phyloP scores from a whole-genome alignment of 1,140 invertebrate genomes.

The Gonioctena quinquepunctata region DNA sequence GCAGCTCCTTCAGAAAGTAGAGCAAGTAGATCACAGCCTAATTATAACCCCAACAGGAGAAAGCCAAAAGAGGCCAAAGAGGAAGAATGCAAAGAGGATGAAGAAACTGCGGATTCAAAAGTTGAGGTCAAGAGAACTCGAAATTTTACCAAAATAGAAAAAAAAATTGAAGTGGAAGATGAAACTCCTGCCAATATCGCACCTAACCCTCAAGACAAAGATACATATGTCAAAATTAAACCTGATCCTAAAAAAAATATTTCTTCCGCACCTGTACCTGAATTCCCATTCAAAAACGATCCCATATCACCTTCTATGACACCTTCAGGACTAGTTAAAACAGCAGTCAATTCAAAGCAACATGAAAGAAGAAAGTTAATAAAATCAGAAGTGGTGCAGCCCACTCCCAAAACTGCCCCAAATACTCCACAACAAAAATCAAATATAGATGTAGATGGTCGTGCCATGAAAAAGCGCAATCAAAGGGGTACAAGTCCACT shows the following conservation, averaged over 20 bases:
- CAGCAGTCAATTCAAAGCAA: constrained; percentile 67
- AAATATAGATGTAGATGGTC: constrained; percentile 31
- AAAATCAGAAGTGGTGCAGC: constrained; percentile 44
- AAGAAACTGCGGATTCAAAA: neutral
- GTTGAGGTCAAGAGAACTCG: constrained; percentile 7
- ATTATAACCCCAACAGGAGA: constrained; percentile 60
- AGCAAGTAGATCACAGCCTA: constrained; percentile 55
- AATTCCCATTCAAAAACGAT: constrained; percentile 10
- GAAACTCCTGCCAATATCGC: neutral
- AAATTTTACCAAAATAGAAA: neutral
- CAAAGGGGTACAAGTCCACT: constrained; percentile 42
- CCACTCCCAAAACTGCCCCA: constrained; percentile 1
- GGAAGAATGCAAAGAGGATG: constrained; percentile 46
- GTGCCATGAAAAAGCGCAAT: constrained; percentile 49
- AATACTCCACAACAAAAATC: constrained; percentile 2
- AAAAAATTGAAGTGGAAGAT: constrained; percentile 8
- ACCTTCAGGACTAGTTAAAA: constrained; percentile 68
- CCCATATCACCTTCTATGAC: constrained; percentile 54
- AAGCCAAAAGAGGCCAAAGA: constrained; percentile 42
- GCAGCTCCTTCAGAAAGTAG: constrained; percentile 62
- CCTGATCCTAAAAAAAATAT: constrained; percentile 13
- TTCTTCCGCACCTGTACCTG: neutral
- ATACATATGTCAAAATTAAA: neutral
- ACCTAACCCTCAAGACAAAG: constrained; percentile 10
- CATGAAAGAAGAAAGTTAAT: constrained; percentile 48